phyloP scores from a whole-genome alignment of 2,888 invertebrate genomes.

The Parochlus steinenii region DNA sequence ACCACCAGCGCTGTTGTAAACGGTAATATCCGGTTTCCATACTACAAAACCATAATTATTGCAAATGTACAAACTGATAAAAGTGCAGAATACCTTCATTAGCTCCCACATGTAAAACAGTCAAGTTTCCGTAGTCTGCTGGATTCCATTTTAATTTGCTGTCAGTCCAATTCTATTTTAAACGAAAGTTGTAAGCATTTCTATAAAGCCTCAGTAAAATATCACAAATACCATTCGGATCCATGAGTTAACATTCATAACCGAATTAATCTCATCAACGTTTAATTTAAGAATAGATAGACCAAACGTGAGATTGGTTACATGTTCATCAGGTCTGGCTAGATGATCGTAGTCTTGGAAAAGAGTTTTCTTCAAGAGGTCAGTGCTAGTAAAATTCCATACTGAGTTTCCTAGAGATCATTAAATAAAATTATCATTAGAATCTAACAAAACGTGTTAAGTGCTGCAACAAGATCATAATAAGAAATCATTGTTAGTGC shows the following conservation, averaged over 20 bases:
- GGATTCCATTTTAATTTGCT: constrained; percentile 56
- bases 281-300: constrained; percentile 45
- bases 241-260: constrained; percentile 42
- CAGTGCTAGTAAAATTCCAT: constrained; percentile 39
- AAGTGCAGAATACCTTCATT: too few relatives aligned
- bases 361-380: constrained; percentile 37
- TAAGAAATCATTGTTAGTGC: too few relatives aligned
- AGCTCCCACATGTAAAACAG: constrained; percentile 40
- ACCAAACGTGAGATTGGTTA: constrained; percentile 27
- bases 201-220: not conserved
- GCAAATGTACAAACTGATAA: too few relatives aligned
- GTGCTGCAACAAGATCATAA: too few relatives aligned
- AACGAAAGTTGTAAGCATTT: not conserved
- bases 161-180: constrained; percentile 46
- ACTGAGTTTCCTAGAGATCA: too few relatives aligned
- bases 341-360: constrained; percentile 33
- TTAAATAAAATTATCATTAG: too few relatives aligned
- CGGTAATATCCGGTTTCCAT: constrained; percentile 61
- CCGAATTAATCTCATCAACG: constrained; percentile 43
- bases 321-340: constrained; percentile 21
- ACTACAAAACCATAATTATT: constrained; percentile 38
- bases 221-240: constrained; percentile 39
- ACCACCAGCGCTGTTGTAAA: constrained; percentile 51
- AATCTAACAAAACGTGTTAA: too few relatives aligned
- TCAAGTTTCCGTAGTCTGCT: constrained; percentile 45